Base-by-base conservation (phyloP, 2,888 invertebrate genomes). In the Agriopis aurantiaria region DNA sequence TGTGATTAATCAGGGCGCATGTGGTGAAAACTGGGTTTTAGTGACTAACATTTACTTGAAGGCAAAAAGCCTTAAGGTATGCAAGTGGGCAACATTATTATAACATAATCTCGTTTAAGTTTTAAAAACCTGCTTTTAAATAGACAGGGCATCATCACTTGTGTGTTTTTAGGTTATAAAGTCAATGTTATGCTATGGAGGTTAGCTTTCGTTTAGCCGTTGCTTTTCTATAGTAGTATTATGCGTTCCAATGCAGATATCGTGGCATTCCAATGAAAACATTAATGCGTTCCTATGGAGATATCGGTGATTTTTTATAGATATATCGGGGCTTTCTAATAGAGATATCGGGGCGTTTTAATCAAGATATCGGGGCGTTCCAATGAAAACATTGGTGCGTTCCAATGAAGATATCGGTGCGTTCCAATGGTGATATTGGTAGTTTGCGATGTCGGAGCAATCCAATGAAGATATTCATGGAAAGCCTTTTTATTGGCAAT, bases 1-100 rank as follows among this genome's bases (percentile, higher is more conserved):
- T 46, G 9, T 53, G 10, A 8, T 8, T 46, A 40, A 33, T 33
- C 11, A n/a, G 60, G 60, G 45, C 49, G 60, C 67, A 67, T 67
- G 61, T 33, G 61, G 61, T 67, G 43, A 41, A 14, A 12, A 40
- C 52, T 14, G n/a, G 17, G 14, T 40, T 60, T 40, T 14, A 33
- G 14, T 60, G 9, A 64, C 56, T 64, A 64, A 64, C 56, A 56
- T 11, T 48, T 9, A 5, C 5, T 52, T 52, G 9, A n/a, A 17
- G 33, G 4, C 1, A 23, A 23, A 23, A 23, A 12, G 23, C 12
- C 8, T 58, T 48, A 49, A 48, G 12, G 49, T 46, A 17, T 43
- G 12, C 6, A 57, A 46, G n/a, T 12, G 23, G 17, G 10, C 3
- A 46, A 46, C 3, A 46, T 14, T 43, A 5, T 52, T 33, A 8